phyloP scores from a whole-genome alignment of 2,113 vertebrate species.

The Melanerpes formicivorus region DNA sequence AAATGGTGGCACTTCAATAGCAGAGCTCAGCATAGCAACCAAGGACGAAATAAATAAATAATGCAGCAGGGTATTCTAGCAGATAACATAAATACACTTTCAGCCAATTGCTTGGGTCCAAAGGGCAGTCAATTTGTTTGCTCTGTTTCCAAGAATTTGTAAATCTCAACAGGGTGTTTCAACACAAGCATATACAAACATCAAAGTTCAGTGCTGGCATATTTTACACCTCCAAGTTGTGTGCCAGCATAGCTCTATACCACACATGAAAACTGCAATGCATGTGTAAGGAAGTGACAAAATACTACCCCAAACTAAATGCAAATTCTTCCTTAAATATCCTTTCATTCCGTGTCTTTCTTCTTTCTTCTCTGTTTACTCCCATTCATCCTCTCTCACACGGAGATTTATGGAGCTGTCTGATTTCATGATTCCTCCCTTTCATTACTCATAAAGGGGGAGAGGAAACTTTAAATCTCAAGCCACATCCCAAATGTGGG shows the following conservation, averaged over 20 bases:
- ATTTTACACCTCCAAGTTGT: constrained; percentile 53
- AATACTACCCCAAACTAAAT: constrained; percentile 57
- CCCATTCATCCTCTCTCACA: constrained; percentile 66
- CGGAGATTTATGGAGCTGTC: constrained; percentile 15
- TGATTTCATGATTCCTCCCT: not conserved
- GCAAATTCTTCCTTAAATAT: constrained; percentile 65
- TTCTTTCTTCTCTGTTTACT: constrained; percentile 50
- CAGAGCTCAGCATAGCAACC: constrained; percentile 45
- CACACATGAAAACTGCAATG: constrained; percentile 19
- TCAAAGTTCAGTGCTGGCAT: constrained; percentile 58
- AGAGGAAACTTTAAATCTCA: constrained; percentile 37
- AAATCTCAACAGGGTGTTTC: constrained; percentile 78
- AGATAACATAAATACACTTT: constrained; percentile 57
- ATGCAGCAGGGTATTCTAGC: not conserved
- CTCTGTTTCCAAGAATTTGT: constrained; percentile 74
- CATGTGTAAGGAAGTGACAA: constrained; percentile 52
- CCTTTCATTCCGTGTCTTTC: constrained; percentile 44
- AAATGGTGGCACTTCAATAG: not conserved
- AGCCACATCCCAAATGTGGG: not conserved
- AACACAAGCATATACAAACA: constrained; percentile 63
- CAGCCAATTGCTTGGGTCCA: constrained; percentile 70
- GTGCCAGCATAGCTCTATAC: constrained; percentile 27
- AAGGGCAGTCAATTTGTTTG: constrained; percentile 72
- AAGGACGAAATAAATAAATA: constrained; percentile 34
- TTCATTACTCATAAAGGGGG: constrained; percentile 46